phyloP scores from a whole-genome alignment of 2,113 vertebrate species.

The Azemiops feae region DNA sequence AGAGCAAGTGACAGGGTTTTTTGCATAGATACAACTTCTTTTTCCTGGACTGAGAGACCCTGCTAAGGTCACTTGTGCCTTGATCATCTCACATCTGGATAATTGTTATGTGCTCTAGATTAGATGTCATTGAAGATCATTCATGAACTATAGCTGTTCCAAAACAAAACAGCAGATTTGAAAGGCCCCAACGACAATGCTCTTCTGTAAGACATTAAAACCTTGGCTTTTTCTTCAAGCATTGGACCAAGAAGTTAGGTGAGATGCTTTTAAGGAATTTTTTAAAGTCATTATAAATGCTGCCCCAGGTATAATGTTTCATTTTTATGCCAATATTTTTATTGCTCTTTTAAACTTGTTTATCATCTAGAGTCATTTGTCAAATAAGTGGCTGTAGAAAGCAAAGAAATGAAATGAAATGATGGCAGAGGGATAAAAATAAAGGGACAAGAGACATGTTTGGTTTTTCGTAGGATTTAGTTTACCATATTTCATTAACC shows the following conservation, averaged over 20 bases:
- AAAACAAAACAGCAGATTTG: background rate
- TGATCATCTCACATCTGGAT: background rate
- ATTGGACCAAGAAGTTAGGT: background rate
- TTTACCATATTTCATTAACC: background rate
- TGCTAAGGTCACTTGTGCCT: background rate
- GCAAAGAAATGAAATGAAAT: background rate
- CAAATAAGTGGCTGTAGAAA: background rate
- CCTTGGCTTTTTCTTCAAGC: background rate
- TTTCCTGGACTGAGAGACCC: background rate
- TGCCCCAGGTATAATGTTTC: background rate
- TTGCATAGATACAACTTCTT: background rate
- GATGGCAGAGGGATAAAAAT: background rate
- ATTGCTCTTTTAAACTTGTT: background rate
- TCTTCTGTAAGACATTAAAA: background rate
- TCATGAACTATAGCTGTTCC: background rate
- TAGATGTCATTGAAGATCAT: background rate
- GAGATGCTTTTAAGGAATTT: background rate
- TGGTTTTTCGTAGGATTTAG: background rate
- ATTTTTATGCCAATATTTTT: background rate
- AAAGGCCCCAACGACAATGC: background rate
- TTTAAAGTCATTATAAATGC: background rate
- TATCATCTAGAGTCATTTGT: background rate
- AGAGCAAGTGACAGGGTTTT: background rate
- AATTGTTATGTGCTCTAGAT: background rate
- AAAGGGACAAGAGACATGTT: background rate